Base-by-base conservation (phyloP, 1,140 invertebrate species). In the Euglossa dilemma region DNA sequence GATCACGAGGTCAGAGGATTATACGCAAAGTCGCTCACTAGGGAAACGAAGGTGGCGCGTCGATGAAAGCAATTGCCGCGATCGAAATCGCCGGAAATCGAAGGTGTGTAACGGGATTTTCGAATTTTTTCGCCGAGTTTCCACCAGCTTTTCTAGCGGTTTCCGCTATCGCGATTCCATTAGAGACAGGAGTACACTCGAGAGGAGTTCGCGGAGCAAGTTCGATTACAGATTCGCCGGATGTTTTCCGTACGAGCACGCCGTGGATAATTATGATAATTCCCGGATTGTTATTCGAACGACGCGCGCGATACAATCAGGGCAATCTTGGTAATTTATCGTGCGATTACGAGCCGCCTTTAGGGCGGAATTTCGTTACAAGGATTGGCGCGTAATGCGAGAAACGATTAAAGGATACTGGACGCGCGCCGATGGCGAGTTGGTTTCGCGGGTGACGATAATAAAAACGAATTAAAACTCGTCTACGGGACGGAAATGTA, bases 391-490 rank as follows among this genome's bases (percentile, higher is more conserved):
- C 52, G 56, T 72, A 72, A 56, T 56, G 25, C 25, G 23, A 23
- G 11, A 6, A 36, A 36, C 69, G 69, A 54, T 54, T 28, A 36
- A 54, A 54, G 50, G 52, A 70, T 50, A 50, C 47, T 45, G 43
- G 1, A n/a, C n/a, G 18, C 2, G 28, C 8, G 77, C 87, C 89
- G 84, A 87, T 80, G 83, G 82, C 81, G 78, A 69, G 82, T 90
- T 89, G 67, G 52, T 64, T 77, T 28, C 54, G 43, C n/a, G 23
- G 6, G 20, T 8, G 2, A 8, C 18, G 76, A 69, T 78, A 70
- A 84, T 82, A 72, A 85, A 36, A 36, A 82, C 85, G 73, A 78
- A 87, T 86, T 86, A 78, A 87, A 86, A 83, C 54, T 56, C 61
- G 70, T n/a, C 66, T 16, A 23, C 79, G 66, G n/a, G 56, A 16